Evolutionary conservation across 2,113 vertebrate genomes (phyloP), one percentile per base, ranked within the genome.

Genomic region (Nicator chloris): DNA sequence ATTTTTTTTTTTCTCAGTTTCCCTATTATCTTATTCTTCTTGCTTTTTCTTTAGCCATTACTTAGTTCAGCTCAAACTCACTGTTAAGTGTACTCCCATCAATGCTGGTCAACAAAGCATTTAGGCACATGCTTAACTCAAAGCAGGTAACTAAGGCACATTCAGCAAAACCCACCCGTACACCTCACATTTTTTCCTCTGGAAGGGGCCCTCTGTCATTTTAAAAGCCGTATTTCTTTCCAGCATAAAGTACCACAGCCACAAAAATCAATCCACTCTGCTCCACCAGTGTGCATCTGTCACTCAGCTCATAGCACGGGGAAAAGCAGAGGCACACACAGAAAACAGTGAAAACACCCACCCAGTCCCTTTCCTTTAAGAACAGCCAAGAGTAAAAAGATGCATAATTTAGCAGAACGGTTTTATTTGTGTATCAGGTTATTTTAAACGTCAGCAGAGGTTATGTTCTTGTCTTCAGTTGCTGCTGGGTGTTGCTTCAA

Each of bases 401-500:
- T 93, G 57, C 69, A 95, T 87, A 95, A 91, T 92, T 90, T 88
- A 95, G 68, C 63, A 92, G 84, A 96, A 69, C 0, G 3, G 69
- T 78, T 95, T 93, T 93, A 83, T 93, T 95, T 91, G 93, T 86
- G 72, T 69, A 76, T 72, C 0, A 3, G 42, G 63, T 95, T 92
- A 59, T 82, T 95, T 77, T 84, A 81, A 92, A 88, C 5, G 23
- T 94, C 95, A 94, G 47, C 57, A 84, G 59, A 96, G 93, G 95
- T 94, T 95, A 93, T 40, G 11, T 73, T 94, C 85, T 88, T 79
- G 59, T 82, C 91, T 90, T 84, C 68, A 65, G 61, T 56, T 88
- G 92, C 94, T 97, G 89, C 91, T 90, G 83, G 91, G 87, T 86
- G 91, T 66, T 96, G 82, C 64, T 96, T 93, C 93, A 94, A 97